Evolutionary conservation across 1,140 invertebrate species (phyloP).

Genomic region (Dryas iulia): DNA sequence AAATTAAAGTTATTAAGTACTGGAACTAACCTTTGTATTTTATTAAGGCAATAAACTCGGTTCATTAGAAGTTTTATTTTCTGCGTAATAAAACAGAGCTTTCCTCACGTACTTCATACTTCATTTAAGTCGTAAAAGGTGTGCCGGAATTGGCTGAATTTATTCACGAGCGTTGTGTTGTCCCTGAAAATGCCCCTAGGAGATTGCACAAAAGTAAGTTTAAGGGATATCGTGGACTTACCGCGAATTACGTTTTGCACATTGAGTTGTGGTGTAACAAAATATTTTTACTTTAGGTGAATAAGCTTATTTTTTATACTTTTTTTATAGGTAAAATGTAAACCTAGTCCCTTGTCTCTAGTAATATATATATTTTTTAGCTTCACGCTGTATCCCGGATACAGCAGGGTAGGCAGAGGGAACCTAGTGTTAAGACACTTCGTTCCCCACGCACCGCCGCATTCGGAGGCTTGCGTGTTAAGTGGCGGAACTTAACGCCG

Average conservation of each 20-base stretch:
- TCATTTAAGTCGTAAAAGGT: constrained; percentile 31
- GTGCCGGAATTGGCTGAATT: constrained; percentile 27
- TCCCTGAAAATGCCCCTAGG: background rate
- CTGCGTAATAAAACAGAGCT: constrained; percentile 26
- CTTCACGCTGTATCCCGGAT: too few species aligned
- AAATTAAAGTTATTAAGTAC: constrained; percentile 7
- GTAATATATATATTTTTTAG: too few species aligned
- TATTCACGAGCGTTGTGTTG: constrained; percentile 14
- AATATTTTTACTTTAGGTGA: background rate
- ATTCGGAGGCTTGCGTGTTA: too few species aligned
- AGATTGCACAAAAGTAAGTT: background rate
- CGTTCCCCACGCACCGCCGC: too few species aligned
- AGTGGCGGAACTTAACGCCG: too few species aligned
- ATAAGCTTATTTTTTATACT: too few species aligned
- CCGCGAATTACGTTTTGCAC: background rate
- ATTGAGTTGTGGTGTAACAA: background rate
- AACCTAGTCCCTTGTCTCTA: too few species aligned
- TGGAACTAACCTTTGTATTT: constrained; percentile 18
- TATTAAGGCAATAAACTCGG: constrained; percentile 26
- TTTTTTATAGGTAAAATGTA: too few species aligned
- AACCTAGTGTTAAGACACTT: too few species aligned
- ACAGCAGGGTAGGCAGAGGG: too few species aligned
- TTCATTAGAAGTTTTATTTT: constrained; percentile 35
- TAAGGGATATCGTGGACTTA: background rate
- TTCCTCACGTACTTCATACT: constrained; percentile 31